Conservation (phyloP, 2,888 invertebrate genomes). For the Rhagonycha lutea region DNA sequence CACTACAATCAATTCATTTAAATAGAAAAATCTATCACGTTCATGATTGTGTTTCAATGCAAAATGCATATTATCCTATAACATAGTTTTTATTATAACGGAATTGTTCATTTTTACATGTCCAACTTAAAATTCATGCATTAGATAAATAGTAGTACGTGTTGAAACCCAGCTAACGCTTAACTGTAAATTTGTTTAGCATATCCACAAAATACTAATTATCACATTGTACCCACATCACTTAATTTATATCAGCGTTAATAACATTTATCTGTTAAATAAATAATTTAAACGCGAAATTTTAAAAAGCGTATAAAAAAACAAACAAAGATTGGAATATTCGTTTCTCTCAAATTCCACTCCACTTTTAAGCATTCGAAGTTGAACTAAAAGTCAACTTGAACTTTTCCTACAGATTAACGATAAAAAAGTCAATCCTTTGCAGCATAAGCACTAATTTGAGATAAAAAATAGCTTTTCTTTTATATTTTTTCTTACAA, state of each 20-base stretch:
- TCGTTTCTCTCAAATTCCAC: not conserved
- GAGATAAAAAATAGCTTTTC: not conserved
- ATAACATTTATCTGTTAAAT: not conserved
- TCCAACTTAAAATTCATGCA: not conserved
- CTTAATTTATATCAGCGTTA: not conserved
- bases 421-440: not conserved
- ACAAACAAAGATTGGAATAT: not conserved
- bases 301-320: not conserved
- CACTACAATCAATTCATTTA: not conserved
- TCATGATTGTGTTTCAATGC: not conserved
- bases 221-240: not conserved
- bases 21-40: not conserved
- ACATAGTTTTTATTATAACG: not conserved
- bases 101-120: not conserved
- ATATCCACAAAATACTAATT: not conserved
- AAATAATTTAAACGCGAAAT: not conserved
- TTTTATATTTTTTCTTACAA: not conserved
- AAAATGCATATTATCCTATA: not conserved
- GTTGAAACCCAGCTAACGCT: not conserved
- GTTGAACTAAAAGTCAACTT: not conserved
- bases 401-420: not conserved
- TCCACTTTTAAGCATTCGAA: not conserved
- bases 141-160: not conserved
- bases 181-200: not conserved
- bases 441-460: not conserved